Evolutionary conservation across 2,888 invertebrate genomes (phyloP), one percentile per base, ranked within the genome.

Genomic region (Crematogaster levior): DNA sequence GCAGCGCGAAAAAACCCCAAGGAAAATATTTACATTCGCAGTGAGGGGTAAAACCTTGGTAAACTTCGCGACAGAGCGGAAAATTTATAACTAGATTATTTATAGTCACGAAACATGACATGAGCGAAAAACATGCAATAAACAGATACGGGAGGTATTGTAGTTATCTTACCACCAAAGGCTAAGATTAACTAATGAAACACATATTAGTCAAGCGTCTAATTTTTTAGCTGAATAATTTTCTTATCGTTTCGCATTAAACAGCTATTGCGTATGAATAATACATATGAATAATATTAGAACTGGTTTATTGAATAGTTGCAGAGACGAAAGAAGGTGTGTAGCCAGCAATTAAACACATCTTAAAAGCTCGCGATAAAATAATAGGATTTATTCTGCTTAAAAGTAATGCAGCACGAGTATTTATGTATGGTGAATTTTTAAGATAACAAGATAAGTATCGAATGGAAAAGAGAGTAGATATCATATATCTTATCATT

Each of bases 221-320:
- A 46, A 60, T 56, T 72, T 34, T 37, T 43, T 63, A 21, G 37
- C 68, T 5, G 30, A 77, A 5, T 27, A 24, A 24, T 40, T 77
- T 6, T 56, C 37, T 77, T 68, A 56, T 77, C 43, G 27, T 12
- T 18, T 34, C 43, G 9, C 27, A 6, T 9, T 51, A n/a, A n/a
- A 12, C 37, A 21, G 24, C 43, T 48, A 7, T 58, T 60, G 56
- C 3, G 48, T 2, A 40, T 18, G 58, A 3, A 34, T 34, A 34
- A 34, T n/a, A n/a, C n/a, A n/a, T n/a, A n/a, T 63, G 53, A 80
- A 74, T 63, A 86, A 80, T 66, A 70, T 66, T 61, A 77, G 73
- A 87, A 87, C 85, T 84, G 87, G 81, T 87, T 87, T 82, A 18
- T 63, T 21, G 43, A 72, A 60, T 15, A 30, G 66, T 63, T 24